Conservation (phyloP, 2,113 vertebrate species). For the Indicator indicator region DNA sequence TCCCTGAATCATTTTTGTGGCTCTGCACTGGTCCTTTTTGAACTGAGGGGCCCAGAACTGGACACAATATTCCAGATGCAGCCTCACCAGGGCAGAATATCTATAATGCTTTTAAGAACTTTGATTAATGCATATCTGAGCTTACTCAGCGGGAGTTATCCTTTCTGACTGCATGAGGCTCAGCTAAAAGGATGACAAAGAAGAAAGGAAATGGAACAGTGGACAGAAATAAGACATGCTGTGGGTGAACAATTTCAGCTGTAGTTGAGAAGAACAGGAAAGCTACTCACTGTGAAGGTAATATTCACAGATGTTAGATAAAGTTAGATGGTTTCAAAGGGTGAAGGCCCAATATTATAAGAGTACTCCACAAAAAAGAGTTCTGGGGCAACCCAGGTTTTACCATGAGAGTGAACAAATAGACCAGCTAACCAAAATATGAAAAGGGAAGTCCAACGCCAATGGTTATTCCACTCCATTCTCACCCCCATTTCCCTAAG, state of each 20-base stretch:
- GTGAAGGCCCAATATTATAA: not conserved
- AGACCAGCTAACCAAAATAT: not conserved
- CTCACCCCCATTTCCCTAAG: not conserved
- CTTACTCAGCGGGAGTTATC: not conserved
- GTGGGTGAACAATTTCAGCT: not conserved
- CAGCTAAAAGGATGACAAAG: not conserved
- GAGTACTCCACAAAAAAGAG: not conserved
- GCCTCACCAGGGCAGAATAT: too few relatives aligned
- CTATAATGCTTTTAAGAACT: not conserved
- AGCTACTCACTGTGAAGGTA: not conserved
- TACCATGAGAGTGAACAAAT: not conserved
- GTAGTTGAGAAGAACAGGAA: not conserved
- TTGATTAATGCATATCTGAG: not conserved
- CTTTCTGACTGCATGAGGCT: not conserved
- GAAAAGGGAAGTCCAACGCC: not conserved
- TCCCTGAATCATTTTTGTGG: too few relatives aligned
- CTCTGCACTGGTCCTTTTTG: too few relatives aligned
- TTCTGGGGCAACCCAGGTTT: not conserved
- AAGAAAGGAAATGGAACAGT: not conserved
- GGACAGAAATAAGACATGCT: not conserved
- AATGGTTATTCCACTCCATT: not conserved
- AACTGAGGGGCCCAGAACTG: too few relatives aligned
- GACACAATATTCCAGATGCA: too few relatives aligned
- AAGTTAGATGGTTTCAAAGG: not conserved
- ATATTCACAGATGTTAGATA: not conserved